Percentiles rank a stretch among this genome's conserved stretches.
These are phyloP conservation scores for Drosophila lutescens DNA, from an alignment of 2,888 invertebrate genomes.

Conservation along the genomic window DNA sequence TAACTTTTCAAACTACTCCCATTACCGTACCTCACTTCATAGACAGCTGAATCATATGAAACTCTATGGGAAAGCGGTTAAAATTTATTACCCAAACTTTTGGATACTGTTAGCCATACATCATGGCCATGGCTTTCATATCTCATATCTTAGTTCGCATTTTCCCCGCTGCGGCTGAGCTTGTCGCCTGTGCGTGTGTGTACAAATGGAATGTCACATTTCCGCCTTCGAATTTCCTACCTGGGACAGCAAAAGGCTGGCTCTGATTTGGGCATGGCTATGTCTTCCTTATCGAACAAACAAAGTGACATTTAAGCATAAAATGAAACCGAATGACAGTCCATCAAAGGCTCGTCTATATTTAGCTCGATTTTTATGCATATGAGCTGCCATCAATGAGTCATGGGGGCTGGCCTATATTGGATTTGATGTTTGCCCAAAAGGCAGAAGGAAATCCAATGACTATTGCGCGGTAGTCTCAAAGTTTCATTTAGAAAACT, in stretches of 20 bases:
- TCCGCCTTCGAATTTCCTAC: slow-evolving; percentile 25
- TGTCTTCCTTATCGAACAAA: slow-evolving; percentile 75
- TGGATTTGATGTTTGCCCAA: neutral
- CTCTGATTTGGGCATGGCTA: slow-evolving; percentile 23
- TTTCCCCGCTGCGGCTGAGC: slow-evolving; percentile 24
- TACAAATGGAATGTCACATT: slow-evolving; percentile 68
- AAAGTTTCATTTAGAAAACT: neutral
- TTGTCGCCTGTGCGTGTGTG: slow-evolving; percentile 65
- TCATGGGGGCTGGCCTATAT: slow-evolving; percentile 23
- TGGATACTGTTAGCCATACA: slow-evolving; percentile 69
- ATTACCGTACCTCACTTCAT: neutral
- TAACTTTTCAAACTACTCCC: slow-evolving; percentile 14
- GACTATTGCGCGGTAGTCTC: neutral
- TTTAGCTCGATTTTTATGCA: slow-evolving; percentile 53
- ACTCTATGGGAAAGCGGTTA: slow-evolving; percentile 68
- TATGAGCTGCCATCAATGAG: slow-evolving; percentile 50
- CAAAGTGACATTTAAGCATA: slow-evolving; percentile 68
- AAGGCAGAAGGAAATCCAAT: neutral
- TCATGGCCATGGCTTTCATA: slow-evolving; percentile 57
- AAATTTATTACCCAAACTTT: slow-evolving; percentile 76
- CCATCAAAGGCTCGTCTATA: slow-evolving; percentile 48
- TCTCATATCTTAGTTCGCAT: slow-evolving; percentile 46
- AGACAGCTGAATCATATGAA: slow-evolving; percentile 33
- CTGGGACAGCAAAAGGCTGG: slow-evolving; percentile 30
- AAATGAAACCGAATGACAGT: slow-evolving; percentile 52